Base-by-base conservation (phyloP, 2,888 invertebrate species). In the Trachelus iudaicus region DNA sequence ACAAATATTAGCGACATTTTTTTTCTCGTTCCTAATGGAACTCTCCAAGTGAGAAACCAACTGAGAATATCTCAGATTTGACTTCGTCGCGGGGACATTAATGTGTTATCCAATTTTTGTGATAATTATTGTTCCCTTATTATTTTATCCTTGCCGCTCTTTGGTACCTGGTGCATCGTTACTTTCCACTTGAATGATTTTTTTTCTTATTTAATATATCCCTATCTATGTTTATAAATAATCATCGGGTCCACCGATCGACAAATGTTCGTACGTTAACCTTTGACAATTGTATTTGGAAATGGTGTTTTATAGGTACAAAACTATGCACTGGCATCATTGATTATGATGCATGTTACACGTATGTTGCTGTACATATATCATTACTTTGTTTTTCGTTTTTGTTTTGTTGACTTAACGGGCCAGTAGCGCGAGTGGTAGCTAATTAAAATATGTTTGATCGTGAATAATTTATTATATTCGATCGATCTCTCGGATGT, bases 21-120 rank as follows among this genome's bases (percentile, higher is more conserved):
- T 4, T 69, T 69, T 77, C 69, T 83, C 23, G 23, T 56, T 56
- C 40, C 23, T 56, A 56, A 23, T 56, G 40, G 40, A 23, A 56
- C 23, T 56, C 6, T 56, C 6, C 40, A 56, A 56, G 40, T 6
- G 40, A 56, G 40, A 2, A 23, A 6, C 1, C 1, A 56, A 56
- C 23, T 56, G 40, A 56, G 40, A 56, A 56, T 56, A 56, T 56
- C 40, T 56, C 40, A 23, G 40, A 56, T 23, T 56, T 9, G 9
- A 56, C 40, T 56, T 56, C 23, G 9, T 56, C 23, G 1, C 23
- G 40, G 40, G 40, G 4, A 23, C 6, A 9, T 56, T 56, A 56
- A 56, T 6, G 9, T 9, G 9, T 56, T 40, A 40, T 40, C 40
- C 40, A 40, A 9, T 40, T 40, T 40, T 56, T 23, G 6, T 4